Evolutionary conservation across 2,797 vertebrate species (phyloP).

Genomic region (Rhodeus uyekii): DNA sequence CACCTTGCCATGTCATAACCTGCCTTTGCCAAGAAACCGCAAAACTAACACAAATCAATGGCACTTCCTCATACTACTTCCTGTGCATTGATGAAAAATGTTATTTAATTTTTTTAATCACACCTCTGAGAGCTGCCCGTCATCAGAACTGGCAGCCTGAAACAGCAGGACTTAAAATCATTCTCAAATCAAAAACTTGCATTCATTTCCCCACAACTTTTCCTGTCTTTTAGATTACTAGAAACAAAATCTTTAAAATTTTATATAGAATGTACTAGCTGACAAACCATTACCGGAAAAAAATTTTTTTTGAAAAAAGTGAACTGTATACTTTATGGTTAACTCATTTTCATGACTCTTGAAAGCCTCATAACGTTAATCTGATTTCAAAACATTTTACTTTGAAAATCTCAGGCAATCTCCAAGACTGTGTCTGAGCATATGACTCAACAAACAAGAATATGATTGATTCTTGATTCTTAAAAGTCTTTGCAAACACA

Average conservation of each 20-base stretch:
- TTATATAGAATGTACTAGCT: background rate
- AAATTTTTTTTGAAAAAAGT: too few relatives aligned
- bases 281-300: background rate
- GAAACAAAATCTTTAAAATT: background rate
- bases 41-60: constrained; percentile 6
- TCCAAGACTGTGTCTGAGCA: background rate
- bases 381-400: background rate
- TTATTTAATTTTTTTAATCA: too few relatives aligned
- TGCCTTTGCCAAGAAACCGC: constrained; percentile 31
- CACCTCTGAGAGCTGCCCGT: background rate
- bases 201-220: background rate
- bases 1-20: constrained; percentile 14
- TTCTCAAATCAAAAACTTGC: background rate
- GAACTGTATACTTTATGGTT: background rate
- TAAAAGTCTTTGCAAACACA: background rate
- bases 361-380: background rate
- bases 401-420: background rate
- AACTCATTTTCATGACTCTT: background rate
- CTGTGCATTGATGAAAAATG: background rate
- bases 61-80: constrained; percentile 31
- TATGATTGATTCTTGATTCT: background rate
- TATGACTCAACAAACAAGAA: background rate
- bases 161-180: background rate
- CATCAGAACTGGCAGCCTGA: background rate
- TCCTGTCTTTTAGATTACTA: background rate